phyloP scores from a whole-genome alignment of 2,797 vertebrate genomes.

The Artibeus jamaicensis region DNA sequence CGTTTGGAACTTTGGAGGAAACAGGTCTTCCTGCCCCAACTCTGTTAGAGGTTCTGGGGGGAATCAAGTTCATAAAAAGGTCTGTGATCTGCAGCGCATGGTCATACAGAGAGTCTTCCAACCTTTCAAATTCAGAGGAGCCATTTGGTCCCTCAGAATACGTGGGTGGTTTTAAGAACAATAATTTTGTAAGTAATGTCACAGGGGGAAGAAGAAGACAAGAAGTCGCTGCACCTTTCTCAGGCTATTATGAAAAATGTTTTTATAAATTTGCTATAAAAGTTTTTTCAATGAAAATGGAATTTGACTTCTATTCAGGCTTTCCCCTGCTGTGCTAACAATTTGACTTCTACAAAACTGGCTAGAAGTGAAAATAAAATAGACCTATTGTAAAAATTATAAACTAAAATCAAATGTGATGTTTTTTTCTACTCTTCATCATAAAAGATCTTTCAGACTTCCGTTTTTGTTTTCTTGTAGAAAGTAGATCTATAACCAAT shows the following conservation, averaged over 20 bases:
- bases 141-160: not conserved
- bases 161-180: not conserved
- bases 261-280: conserved; percentile 57
- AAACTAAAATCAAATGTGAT: conserved; percentile 34
- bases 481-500: conserved; percentile 6
- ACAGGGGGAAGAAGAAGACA: not conserved
- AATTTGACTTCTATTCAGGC: conserved; percentile 47
- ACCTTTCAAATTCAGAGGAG: not conserved
- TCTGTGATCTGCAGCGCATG: fast-evolving
- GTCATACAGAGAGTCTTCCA: not conserved
- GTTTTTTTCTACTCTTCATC: not conserved
- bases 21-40: not conserved
- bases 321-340: conserved; percentile 45
- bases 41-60: not conserved
- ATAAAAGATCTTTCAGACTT: conserved; percentile 14
- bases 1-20: not conserved
- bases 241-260: conserved; percentile 40
- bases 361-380: conserved; percentile 46
- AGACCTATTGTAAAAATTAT: conserved; percentile 15
- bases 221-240: not conserved
- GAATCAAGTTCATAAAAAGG: not conserved
- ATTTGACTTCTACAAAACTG: conserved; percentile 41
- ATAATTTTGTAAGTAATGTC: not conserved
- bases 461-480: conserved; percentile 9
- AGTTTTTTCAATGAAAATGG: conserved; percentile 49